phyloP scores from a whole-genome alignment of 2,113 vertebrate species.

The Oncorhynchus tshawytscha region DNA sequence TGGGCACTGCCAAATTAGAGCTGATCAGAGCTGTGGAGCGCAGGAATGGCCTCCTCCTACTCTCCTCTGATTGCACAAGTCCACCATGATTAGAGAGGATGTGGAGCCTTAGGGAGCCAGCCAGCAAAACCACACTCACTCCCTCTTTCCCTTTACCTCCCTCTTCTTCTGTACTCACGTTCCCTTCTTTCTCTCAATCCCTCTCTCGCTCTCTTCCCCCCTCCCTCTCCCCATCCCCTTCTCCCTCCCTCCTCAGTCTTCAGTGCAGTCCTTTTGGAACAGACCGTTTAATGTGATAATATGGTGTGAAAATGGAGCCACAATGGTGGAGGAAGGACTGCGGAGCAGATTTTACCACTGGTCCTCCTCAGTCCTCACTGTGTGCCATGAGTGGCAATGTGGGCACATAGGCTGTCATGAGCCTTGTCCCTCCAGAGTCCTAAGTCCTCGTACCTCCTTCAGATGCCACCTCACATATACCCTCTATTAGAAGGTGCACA shows the following conservation, averaged over 20 bases:
- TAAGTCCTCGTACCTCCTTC: too few species aligned
- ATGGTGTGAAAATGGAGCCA: constrained; percentile 81
- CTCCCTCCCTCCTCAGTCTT: constrained; percentile 51
- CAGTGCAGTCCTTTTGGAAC: constrained; percentile 66
- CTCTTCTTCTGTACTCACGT: background rate
- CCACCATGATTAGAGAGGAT: constrained; percentile 21
- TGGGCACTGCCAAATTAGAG: too few species aligned
- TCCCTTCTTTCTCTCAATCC: background rate
- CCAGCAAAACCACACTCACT: constrained; percentile 19
- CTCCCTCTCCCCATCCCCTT: constrained; percentile 15
- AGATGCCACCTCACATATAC: too few species aligned
- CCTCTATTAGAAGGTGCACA: too few species aligned
- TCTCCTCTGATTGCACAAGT: constrained; percentile 48
- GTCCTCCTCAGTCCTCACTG: constrained; percentile 28
- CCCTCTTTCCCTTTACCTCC: constrained; percentile 8
- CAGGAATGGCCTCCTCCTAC: constrained; percentile 32
- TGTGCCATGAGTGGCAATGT: constrained; percentile 25
- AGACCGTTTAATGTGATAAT: constrained; percentile 80
- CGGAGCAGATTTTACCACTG: constrained; percentile 56
- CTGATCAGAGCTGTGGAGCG: too few species aligned
- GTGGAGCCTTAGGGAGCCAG: constrained; percentile 42
- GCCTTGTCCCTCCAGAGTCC: background rate
- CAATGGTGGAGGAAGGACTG: constrained; percentile 73
- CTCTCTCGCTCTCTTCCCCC: constrained; percentile 5
- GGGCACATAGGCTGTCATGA: constrained; percentile 30